Evolutionary conservation across 2,113 vertebrate species (phyloP), one percentile per base, ranked within the genome.

Genomic region (Octodon degus): DNA sequence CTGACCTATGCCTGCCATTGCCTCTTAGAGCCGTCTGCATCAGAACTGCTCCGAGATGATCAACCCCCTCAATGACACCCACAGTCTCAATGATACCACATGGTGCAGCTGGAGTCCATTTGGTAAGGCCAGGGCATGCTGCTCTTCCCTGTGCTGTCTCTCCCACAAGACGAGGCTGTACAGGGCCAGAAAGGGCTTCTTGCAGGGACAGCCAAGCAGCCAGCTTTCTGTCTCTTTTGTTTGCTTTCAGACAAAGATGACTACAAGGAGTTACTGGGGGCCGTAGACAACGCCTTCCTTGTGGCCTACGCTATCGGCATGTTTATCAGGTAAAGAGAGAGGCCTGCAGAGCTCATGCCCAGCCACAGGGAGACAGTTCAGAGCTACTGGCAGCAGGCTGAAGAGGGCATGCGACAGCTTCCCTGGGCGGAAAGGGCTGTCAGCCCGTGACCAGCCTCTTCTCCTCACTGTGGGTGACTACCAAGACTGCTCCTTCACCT

Each of bases 81-180:
- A 99, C 91, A 99, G 99, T 16, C 6, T 84, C 93, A 98, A 97
- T 6, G 97, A 98, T 98, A 99, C 95, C 32, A 99, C 99, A 0
- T 99, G 99, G 99, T 99, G 99, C 62, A 98, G 98, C 97, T 99
- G 99, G 99, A 98, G 97, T 2, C 99, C 99, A 0, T 99, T 99
- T 30, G 99, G 99, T 99, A 96, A 99, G 99, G 86, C 72, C 7
- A 20, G 40, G 32, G 10, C 9, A 6, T 1, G 25, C 6, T 3
- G 19, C 34, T 7, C 19, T 58, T 86, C 50, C 13, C 43, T 7
- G 5, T 0, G 0, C n/a, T 1, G 0, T 1, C 8, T 27, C 58
- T 16, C 19, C 34, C 27, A 9, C 8, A 0, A 89, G 50, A 63
- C 7, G 50, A 60, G 40, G 17, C 27, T 76, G 40, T 40, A 24